Evolutionary conservation across 2,888 invertebrate genomes (phyloP), one percentile per base, ranked within the genome.

Genomic region (Heliconius cydno): DNA sequence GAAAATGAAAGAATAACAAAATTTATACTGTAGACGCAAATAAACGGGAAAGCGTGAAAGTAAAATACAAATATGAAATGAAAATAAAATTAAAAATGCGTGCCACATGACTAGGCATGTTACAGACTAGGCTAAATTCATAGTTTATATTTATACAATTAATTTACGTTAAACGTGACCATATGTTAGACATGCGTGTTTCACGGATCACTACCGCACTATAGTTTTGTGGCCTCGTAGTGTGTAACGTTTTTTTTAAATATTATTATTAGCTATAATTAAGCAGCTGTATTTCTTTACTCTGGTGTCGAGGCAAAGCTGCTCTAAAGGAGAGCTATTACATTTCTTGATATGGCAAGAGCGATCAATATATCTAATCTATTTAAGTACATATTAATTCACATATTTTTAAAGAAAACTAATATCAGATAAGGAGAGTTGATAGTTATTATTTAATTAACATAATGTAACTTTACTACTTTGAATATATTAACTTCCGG

Each of bases 171-270:
- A 34, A 52, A 73, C 34, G 19, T 34, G 22, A 22, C 60, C 73
- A 73, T 60, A 73, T 73, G 38, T 25, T 60, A n/a, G 15, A 34
- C 73, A 60, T 73, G 73, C 73, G 57, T 73, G 73, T 73, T 57
- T 73, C 60, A 60, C 34, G 73, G 73, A 60, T 73, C 73, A 73
- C 60, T 60, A 38, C 57, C 57, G 1, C 72, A 13, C 57, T n/a
- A 38, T 60, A 73, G 60, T 72, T 72, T 73, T 73, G 73, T 73
- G 34, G 73, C 15, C 34, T 73, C 60, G 73, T 60, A 73, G 38
- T 60, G 52, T 73, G 60, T 60, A 60, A 73, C 60, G 60, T 7
- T 73, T 73, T 73, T 60, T 60, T 52, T 19, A 3, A 6, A 15
- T 34, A 73, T 25, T 52, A 34, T 30, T 73, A n/a, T 57, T 60